Conservation (phyloP, 2,113 vertebrate genomes). For the Nibea coibor region DNA sequence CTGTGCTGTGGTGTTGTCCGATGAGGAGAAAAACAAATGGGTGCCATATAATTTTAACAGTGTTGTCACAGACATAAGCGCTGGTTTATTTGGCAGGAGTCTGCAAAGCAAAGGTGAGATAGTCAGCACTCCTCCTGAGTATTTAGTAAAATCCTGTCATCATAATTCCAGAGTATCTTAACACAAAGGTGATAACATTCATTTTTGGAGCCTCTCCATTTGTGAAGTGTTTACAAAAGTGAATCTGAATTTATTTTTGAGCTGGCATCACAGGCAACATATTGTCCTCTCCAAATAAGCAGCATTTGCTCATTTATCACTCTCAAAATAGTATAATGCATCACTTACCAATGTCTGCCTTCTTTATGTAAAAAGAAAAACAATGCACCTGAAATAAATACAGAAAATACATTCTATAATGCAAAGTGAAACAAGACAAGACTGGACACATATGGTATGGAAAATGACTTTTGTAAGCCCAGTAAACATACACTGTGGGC, state of each 20-base stretch:
- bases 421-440: background rate
- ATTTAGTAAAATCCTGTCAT: slow-evolving; percentile 5
- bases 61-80: background rate
- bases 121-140: background rate
- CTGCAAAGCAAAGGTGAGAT: background rate
- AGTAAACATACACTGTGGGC: background rate
- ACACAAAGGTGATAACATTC: background rate
- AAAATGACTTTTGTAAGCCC: background rate
- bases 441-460: background rate
- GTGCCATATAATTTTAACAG: slow-evolving; percentile 15
- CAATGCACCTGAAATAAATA: background rate
- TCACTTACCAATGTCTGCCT: background rate
- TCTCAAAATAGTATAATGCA: background rate
- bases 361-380: background rate
- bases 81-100: background rate
- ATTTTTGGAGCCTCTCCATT: background rate
- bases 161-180: background rate
- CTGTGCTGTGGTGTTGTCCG: background rate
- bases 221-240: background rate
- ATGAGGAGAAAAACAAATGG: slow-evolving; percentile 3
- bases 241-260: background rate
- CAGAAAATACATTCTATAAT: background rate
- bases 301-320: background rate
- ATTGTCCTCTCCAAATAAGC: background rate
- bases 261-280: background rate